Conservation (phyloP, 2,888 invertebrate species). For the Drosophila setosimentum region DNA sequence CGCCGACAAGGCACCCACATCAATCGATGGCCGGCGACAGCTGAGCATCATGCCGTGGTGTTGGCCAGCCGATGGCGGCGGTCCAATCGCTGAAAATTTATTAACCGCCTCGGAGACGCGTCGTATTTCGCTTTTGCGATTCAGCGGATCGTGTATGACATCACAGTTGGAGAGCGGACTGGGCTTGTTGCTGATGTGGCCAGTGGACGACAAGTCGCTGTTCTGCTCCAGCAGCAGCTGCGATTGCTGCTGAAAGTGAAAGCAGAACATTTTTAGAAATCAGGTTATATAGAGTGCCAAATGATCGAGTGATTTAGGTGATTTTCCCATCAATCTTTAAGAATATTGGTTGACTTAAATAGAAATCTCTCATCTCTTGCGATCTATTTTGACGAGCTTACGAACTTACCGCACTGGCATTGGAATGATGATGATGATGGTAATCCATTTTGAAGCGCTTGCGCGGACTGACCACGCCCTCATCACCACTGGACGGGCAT, state of each 20-base stretch:
- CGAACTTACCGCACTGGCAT: slow-evolving; percentile 82
- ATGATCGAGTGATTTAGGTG: slow-evolving; percentile 3
- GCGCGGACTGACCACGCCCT: slow-evolving; percentile 88
- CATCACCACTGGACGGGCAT: slow-evolving; percentile 90
- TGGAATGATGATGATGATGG: slow-evolving; percentile 86
- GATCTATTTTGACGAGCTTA: background rate
- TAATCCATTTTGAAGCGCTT: slow-evolving; percentile 89
- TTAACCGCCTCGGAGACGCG: slow-evolving; percentile 85
- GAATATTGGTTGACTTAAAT: background rate
- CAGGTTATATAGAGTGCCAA: background rate
- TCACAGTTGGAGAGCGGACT: slow-evolving; percentile 85
- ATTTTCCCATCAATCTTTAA: background rate
- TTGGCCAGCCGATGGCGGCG: slow-evolving; percentile 61
- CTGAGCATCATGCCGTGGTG: slow-evolving; percentile 79
- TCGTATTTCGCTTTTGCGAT: slow-evolving; percentile 86
- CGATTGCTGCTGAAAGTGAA: slow-evolving; percentile 45
- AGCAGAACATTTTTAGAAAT: background rate
- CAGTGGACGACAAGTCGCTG: slow-evolving; percentile 41
- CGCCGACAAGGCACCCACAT: slow-evolving; percentile 83
- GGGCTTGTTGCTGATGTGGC: slow-evolving; percentile 67
- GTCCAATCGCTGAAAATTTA: slow-evolving; percentile 68
- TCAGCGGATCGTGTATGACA: slow-evolving; percentile 83
- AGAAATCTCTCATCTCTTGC: background rate
- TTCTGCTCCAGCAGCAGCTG: slow-evolving; percentile 56
- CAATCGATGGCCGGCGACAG: slow-evolving; percentile 86